Percentiles rank a stretch among this genome's conserved stretches.
phyloP scores from a whole-genome alignment of 2,797 vertebrate species.

The Netta rufina region DNA sequence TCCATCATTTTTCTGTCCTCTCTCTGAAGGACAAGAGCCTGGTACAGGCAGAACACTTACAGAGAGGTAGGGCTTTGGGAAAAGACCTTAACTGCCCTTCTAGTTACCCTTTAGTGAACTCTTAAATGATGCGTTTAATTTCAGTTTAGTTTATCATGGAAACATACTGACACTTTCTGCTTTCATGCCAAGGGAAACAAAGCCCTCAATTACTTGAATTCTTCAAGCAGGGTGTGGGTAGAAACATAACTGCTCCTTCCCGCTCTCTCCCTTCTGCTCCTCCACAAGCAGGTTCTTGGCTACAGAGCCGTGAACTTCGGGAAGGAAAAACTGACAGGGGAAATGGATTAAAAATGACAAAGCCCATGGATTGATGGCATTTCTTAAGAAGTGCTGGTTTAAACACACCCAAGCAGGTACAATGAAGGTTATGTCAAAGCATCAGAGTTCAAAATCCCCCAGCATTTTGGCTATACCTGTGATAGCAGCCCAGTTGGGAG shows the following conservation, averaged over 20 bases:
- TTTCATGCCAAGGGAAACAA: conserved; percentile 19
- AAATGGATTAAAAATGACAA: not conserved
- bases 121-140: not conserved
- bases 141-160: not conserved
- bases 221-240: not conserved
- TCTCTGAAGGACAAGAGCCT: not conserved
- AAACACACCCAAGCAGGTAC: not conserved
- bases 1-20: not conserved
- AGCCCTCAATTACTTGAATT: not conserved
- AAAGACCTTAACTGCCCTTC: not conserved
- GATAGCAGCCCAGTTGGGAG: conserved; percentile 88
- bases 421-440: not conserved
- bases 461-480: conserved; percentile 76
- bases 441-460: not conserved
- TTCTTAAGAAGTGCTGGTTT: not conserved
- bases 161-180: not conserved
- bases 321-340: not conserved
- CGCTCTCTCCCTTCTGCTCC: not conserved
- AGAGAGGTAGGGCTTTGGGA: not conserved
- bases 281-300: not conserved
- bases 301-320: not conserved
- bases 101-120: not conserved
- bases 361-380: not conserved
- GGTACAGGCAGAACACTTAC: not conserved
- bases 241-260: not conserved